Conservation (phyloP, 2,888 invertebrate species). For the Scaptomyza flava region DNA sequence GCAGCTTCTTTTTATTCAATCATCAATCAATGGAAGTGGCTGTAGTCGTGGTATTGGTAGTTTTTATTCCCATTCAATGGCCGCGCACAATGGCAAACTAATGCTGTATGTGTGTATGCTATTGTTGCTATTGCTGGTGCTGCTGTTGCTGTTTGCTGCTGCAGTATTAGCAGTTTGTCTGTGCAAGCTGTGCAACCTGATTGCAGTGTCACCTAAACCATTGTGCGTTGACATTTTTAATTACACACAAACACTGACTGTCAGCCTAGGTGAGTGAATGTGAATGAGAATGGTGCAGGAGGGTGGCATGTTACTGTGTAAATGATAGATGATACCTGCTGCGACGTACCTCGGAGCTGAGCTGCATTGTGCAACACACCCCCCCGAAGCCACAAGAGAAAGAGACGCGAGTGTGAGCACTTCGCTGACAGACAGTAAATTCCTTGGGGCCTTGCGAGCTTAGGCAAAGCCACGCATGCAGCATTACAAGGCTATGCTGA, state of each 20-base stretch:
- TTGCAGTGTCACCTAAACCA: slow-evolving; percentile 71
- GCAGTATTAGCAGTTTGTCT: slow-evolving; percentile 4
- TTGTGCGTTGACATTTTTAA: slow-evolving; percentile 78
- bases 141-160: slow-evolving; percentile 2
- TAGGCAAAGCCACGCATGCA: slow-evolving; percentile 60
- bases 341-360: slow-evolving; percentile 17
- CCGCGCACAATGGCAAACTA: slow-evolving; percentile 22
- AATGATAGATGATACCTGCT: slow-evolving; percentile 73
- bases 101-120: slow-evolving; percentile 19
- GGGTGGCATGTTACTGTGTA: slow-evolving; percentile 24
- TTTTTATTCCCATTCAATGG: slow-evolving; percentile 42
- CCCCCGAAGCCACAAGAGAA: slow-evolving; percentile 17
- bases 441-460: slow-evolving; percentile 45
- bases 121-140: slow-evolving; percentile 9
- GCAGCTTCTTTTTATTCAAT: slow-evolving; percentile 14
- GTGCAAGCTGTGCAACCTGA: slow-evolving; percentile 51
- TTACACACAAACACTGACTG: slow-evolving; percentile 59
- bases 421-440: slow-evolving; percentile 30
- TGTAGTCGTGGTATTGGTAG: slow-evolving; percentile 1
- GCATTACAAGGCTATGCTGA: slow-evolving; percentile 48
- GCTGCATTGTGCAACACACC: slow-evolving; percentile 43
- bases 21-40: slow-evolving; percentile 38
- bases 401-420: slow-evolving; percentile 3
- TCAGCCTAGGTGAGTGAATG: neutral
- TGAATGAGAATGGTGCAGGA: neutral